Conservation (phyloP, 2,888 invertebrate species). For the Hololepta plana region DNA sequence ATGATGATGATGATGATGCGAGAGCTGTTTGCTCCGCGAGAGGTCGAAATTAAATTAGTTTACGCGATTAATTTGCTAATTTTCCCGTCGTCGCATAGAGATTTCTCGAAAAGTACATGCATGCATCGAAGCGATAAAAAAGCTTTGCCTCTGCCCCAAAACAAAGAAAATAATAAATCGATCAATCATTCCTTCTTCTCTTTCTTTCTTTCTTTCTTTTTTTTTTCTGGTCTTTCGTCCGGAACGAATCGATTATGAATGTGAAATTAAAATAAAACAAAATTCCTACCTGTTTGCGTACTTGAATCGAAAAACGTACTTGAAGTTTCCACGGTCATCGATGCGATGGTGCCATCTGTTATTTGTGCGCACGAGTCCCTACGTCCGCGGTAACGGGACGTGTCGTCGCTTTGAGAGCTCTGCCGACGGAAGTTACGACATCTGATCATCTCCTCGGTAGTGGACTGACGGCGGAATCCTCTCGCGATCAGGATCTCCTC, state of each 20-base stretch:
- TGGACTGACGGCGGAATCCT: constrained; percentile 77
- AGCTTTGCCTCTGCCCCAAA: too few relatives aligned
- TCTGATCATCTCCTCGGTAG: constrained; percentile 84
- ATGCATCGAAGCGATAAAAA: too few relatives aligned
- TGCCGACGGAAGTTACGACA: constrained; percentile 81
- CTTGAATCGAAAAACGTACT: constrained; percentile 86
- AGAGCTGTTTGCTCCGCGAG: too few relatives aligned
- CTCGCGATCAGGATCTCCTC: constrained; percentile 82
- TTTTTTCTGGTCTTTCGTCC: constrained; percentile 1
- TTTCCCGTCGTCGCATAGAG: background rate
- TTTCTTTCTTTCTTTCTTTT: too few relatives aligned
- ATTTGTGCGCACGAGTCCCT: constrained; percentile 81
- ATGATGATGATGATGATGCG: too few relatives aligned
- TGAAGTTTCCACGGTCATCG: constrained; percentile 86
- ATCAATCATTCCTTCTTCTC: too few relatives aligned
- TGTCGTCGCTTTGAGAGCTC: constrained; percentile 77
- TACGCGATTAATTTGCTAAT: too few relatives aligned
- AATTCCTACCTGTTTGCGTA: constrained; percentile 75
- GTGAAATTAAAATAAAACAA: too few relatives aligned
- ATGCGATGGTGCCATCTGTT: constrained; percentile 76
- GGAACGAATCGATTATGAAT: too few relatives aligned
- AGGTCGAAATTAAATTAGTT: too few relatives aligned
- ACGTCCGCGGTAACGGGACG: constrained; percentile 48
- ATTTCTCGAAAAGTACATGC: background rate
- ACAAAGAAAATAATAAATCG: too few relatives aligned